Conservation (phyloP, 2,888 invertebrate genomes). For the Physocephala rufipes region DNA sequence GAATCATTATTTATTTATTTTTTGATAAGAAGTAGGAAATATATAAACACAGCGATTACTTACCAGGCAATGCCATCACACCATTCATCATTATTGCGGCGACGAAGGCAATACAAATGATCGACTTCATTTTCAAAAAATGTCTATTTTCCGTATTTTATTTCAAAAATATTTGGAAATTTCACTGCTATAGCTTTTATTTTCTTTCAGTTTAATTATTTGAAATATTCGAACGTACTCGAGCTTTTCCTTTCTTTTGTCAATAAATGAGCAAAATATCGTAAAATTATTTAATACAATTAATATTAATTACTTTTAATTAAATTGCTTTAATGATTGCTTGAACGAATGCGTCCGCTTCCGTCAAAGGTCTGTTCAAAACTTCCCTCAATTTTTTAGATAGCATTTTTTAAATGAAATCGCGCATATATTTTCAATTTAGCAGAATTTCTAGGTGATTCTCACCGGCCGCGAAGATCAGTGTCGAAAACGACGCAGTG, state of each 20-base stretch:
- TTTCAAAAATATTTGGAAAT: slow-evolving; percentile 7
- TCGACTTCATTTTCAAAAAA: slow-evolving; percentile 55
- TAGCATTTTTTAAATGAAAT: slow-evolving; percentile 40
- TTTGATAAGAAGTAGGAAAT: background rate
- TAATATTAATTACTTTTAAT: background rate
- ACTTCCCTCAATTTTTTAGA: slow-evolving; percentile 43
- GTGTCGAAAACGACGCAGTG: no score
- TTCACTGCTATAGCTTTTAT: background rate
- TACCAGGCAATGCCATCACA: slow-evolving; percentile 61
- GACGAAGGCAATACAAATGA: slow-evolving; percentile 53
- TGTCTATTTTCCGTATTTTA: slow-evolving; percentile 10
- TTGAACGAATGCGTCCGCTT: slow-evolving; percentile 33
- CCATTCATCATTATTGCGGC: slow-evolving; percentile 57
- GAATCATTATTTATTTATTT: slow-evolving; percentile 1
- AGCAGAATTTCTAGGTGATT: slow-evolving; percentile 26
- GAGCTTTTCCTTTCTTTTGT: background rate
- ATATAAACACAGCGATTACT: slow-evolving; percentile 45
- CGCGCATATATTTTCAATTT: slow-evolving; percentile 22
- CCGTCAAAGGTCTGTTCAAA: slow-evolving; percentile 44
- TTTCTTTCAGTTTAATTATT: slow-evolving; percentile 16
- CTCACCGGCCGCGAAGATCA: background rate
- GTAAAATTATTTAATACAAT: background rate
- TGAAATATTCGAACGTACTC: background rate
- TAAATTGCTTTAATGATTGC: background rate
- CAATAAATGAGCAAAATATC: background rate